Evolutionary conservation across 2,888 invertebrate genomes (phyloP).

Genomic region (Carcina quercana): DNA sequence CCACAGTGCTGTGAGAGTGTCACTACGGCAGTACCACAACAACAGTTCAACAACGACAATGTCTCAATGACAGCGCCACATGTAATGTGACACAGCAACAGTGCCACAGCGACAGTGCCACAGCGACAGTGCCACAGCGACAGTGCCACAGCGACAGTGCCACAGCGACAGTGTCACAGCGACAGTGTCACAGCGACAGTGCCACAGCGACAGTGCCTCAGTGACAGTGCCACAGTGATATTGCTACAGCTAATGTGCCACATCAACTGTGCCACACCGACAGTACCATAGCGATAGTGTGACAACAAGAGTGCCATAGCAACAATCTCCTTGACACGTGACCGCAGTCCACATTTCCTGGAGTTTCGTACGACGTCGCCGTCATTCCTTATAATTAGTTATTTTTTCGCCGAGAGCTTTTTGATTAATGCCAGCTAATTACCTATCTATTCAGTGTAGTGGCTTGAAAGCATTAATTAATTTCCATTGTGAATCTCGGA

Average conservation of each 20-base stretch:
- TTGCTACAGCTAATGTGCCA: not conserved
- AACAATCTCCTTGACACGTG: not conserved
- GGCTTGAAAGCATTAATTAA: slow-evolving; percentile 41
- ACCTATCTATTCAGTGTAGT: slow-evolving; percentile 53
- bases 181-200: too few species aligned
- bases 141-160: too few species aligned
- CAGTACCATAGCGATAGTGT: not conserved
- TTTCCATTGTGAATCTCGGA: slow-evolving; percentile 34
- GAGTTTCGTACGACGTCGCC: slow-evolving; percentile 44
- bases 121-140: too few species aligned
- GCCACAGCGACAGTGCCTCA: too few species aligned
- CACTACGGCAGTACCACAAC: too few species aligned
- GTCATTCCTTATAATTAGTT: slow-evolving; percentile 57
- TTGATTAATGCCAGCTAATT: slow-evolving; percentile 59
- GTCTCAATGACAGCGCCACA: too few species aligned
- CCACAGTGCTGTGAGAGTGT: too few species aligned
- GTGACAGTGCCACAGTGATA: not conserved
- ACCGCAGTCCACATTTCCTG: slow-evolving; percentile 27
- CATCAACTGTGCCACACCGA: not conserved
- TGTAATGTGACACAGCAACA: too few species aligned
- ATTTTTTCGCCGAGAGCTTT: slow-evolving; percentile 36
- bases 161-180: too few species aligned
- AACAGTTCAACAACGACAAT: too few species aligned
- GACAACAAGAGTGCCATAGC: not conserved
- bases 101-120: too few species aligned